Conservation (phyloP, 2,888 invertebrate species). For the Rhagonycha fulva region DNA sequence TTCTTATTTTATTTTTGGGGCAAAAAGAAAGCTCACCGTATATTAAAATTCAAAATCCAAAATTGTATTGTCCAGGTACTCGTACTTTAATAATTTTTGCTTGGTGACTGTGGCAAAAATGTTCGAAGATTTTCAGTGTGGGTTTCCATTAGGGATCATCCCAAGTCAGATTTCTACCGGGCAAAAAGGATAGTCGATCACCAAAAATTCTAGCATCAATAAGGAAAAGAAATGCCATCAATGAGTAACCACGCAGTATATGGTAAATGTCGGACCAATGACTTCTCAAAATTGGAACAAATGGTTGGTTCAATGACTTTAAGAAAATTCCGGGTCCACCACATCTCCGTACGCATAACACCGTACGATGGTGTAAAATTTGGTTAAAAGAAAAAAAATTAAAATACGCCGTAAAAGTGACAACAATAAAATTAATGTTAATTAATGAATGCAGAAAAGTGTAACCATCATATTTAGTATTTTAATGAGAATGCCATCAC, state of each 20-base stretch:
- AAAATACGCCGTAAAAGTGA: background rate
- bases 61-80: background rate
- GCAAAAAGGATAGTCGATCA: background rate
- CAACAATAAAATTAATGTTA: background rate
- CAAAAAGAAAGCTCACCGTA: background rate
- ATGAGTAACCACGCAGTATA: background rate
- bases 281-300: constrained; percentile 35
- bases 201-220: background rate
- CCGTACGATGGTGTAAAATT: background rate
- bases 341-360: constrained; percentile 10
- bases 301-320: constrained; percentile 27
- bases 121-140: too few species aligned
- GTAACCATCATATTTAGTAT: background rate
- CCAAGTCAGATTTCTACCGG: too few species aligned
- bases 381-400: background rate
- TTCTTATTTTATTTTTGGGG: constrained; percentile 1
- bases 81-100: background rate
- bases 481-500: constrained; percentile 21
- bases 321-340: constrained; percentile 30
- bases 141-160: too few species aligned
- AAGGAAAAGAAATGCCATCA: background rate
- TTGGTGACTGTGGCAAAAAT: too few species aligned
- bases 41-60: background rate
- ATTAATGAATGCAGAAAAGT: background rate
- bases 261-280: constrained; percentile 30